These are phyloP conservation scores for Orius laevigatus DNA, from an alignment of 1,140 invertebrate species.

Conservation along the genomic window DNA sequence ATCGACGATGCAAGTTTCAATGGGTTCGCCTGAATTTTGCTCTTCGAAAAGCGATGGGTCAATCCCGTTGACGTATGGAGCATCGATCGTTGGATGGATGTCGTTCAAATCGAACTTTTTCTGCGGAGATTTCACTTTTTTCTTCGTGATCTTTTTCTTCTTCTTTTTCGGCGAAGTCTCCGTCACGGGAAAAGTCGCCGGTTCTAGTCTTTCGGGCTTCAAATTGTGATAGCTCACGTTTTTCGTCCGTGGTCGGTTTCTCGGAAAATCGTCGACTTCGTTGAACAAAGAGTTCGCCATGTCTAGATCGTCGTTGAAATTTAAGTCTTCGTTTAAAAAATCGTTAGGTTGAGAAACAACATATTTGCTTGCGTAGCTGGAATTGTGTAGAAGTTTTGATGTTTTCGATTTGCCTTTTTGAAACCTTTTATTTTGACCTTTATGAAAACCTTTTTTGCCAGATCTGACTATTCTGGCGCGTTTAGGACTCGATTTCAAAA, in stretches of 20 bases:
- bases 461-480: constrained; percentile 9
- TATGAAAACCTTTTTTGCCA: constrained; percentile 12
- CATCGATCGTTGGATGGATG: constrained; percentile 6
- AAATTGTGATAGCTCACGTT: constrained; percentile 42
- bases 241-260: constrained; percentile 40
- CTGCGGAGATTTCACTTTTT: constrained; percentile 7
- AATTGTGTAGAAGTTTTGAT: constrained; percentile 18
- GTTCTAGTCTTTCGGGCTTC: constrained; percentile 28
- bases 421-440: constrained; percentile 32
- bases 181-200: constrained; percentile 31
- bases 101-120: constrained; percentile 7
- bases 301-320: constrained; percentile 11
- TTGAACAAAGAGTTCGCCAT: constrained; percentile 21
- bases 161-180: constrained; percentile 14
- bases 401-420: constrained; percentile 28
- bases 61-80: constrained; percentile 15
- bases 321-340: constrained; percentile 12
- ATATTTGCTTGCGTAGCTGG: constrained; percentile 17
- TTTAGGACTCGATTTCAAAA: background rate
- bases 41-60: constrained; percentile 6
- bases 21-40: constrained; percentile 14
- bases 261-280: constrained; percentile 26
- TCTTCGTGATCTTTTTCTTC: constrained; percentile 3
- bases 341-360: constrained; percentile 23
- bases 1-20: constrained; percentile 19